Base-by-base conservation (phyloP, 1,140 invertebrate species). In the Harlomillsia oculata region DNA sequence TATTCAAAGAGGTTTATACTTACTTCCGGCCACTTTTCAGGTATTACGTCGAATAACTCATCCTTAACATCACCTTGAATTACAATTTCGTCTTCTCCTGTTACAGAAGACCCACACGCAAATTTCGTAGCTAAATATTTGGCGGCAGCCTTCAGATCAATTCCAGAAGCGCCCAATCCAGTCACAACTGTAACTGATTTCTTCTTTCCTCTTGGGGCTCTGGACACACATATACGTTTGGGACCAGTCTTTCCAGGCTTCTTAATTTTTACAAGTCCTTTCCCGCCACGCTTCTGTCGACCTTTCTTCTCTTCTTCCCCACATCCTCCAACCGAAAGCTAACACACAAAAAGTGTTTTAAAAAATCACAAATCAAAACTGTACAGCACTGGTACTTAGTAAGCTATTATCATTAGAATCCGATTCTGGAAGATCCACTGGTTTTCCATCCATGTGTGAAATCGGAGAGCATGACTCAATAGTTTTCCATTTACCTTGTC, bases 21-120 rank as follows among this genome's bases (percentile, higher is more conserved):
- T 77, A 88, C 85, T 76, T 92, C 84, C 55, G 88, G 83, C 90
- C 94, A 98, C 72, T 98, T 98, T 69, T 98, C 94, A 51, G 91
- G 89, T 69, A 99, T 89, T 55, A 97, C 81, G 76, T 97, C 93
- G 74, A 97, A 93, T 2, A 98, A 73, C 66, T 97, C 94, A 77
- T 97, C 93, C 73, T 97, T 97, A 0, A 97, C 88, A 76, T 94
- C 91, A 52, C 90, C 96, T 75, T 99, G 96, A 71, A 99, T 97
- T 5, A 98, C 94, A 70, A 99, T 97, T 76, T 99, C 97, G 80
- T 99, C 95, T 57, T 97, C 92, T 13, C 92, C 94, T 30, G 93
- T 97, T 0, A 99, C 92, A 18, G 95, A 98, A 16, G 93, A 94
- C 9, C 96, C 95, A 77, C 96, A 99, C 5, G 96, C 93, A 79